Base-by-base conservation (phyloP, 2,888 invertebrate species). In the Pediacus dermestoides region DNA sequence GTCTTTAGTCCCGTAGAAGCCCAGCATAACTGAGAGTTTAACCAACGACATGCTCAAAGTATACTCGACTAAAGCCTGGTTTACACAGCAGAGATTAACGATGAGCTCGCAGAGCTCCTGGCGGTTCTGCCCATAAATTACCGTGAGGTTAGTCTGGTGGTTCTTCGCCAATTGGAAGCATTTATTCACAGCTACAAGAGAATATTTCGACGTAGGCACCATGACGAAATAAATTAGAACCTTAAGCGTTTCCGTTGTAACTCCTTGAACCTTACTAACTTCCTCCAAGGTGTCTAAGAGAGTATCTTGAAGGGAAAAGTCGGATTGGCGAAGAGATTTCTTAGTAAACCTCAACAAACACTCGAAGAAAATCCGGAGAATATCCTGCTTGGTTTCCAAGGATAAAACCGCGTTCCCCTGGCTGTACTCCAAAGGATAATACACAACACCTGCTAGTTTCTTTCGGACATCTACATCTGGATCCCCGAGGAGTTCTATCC, bases 1-100 rank as follows among this genome's bases (percentile, higher is more conserved):
- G 58, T 85, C 81, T 56, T 80, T 76, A 4, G 80, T 78, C 21
- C 81, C 81, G 12, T 76, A 74, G 54, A 80, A 85, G 0, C 83
- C 85, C 35, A 87, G 75, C 42, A 83, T 79, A 50, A 78, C 74
- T 0, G 82, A 78, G 1, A 82, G 66, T 57, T 78, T 77, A 7
- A 78, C 70, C 34, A 83, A 66, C 1, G 79, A 75, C 30, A 76
- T 71, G 1, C 75, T 70, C 51, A 82, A 73, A 30, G 75, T 75
- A 48, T 76, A 76, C 1, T 75, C 73, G 42, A 74, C 70, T 37
- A 64, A 54, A 13, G 74, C 68, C 34, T 76, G 72, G 55, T 82
- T 80, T 37, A 76, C 72, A 35, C 76, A 77, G 2, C 78, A 78
- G 50, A 81, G 72, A 12, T 78, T 70, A 46, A 74, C 76, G 38